Evolutionary conservation across 2,797 vertebrate genomes (phyloP).

Genomic region (Peromyscus aztecus): DNA sequence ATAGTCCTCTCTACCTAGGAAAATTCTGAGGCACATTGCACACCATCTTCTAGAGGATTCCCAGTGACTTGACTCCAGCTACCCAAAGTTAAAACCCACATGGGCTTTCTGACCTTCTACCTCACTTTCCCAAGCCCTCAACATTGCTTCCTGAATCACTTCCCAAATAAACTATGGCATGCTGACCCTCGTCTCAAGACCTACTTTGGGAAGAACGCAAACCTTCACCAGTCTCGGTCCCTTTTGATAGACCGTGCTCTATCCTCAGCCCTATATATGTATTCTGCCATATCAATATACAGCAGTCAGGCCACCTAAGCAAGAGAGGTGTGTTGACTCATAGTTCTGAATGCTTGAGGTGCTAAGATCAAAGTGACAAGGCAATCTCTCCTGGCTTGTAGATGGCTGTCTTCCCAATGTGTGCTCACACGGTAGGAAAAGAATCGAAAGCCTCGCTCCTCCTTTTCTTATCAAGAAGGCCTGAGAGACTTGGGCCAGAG

Average conservation of each 20-base stretch:
- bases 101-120: not conserved
- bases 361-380: not conserved
- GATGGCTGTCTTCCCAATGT: not conserved
- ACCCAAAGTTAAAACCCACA: not conserved
- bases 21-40: not conserved
- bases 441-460: not conserved
- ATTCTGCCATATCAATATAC: not conserved
- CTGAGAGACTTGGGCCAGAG: not conserved
- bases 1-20: not conserved
- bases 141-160: not conserved
- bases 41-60: not conserved
- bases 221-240: not conserved
- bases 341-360: not conserved
- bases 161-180: not conserved
- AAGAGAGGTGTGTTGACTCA: not conserved
- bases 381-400: not conserved
- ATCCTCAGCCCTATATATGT: not conserved
- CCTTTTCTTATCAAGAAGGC: not conserved
- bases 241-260: not conserved
- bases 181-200: not conserved
- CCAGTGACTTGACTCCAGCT: not conserved
- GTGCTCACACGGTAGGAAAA: not conserved
- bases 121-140: not conserved
- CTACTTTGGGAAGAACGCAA: conserved; percentile 40
- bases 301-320: not conserved